Evolutionary conservation across 1,140 invertebrate genomes (phyloP).

Genomic region (Papilio xuthus): DNA sequence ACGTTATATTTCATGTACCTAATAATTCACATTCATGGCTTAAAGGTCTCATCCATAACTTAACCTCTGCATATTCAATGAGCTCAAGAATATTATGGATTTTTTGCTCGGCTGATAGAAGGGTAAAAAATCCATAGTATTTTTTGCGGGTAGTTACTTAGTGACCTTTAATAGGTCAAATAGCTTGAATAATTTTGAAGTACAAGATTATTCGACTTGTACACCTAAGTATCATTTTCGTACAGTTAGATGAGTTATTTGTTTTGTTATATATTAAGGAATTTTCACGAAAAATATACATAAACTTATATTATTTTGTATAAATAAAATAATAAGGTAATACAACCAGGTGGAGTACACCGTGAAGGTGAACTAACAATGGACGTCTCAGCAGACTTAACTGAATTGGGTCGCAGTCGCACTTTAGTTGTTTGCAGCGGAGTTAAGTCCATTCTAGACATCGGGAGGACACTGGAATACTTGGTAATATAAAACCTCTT

Average conservation of each 20-base stretch:
- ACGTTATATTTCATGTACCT: constrained; percentile 8
- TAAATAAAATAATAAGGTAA: background rate
- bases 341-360: constrained; percentile 94
- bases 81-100: background rate
- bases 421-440: constrained; percentile 97
- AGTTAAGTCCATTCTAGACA: constrained; percentile 98
- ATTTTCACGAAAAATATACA: background rate
- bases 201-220: too few relatives aligned
- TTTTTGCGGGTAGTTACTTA: too few relatives aligned
- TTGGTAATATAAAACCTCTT: constrained; percentile 83
- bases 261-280: too few relatives aligned
- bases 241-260: too few relatives aligned
- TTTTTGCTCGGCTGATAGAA: too few relatives aligned
- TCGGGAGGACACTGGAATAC: constrained; percentile 96
- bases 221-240: too few relatives aligned
- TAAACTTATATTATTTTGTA: background rate
- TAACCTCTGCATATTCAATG: background rate
- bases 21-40: constrained; percentile 22
- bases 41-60: background rate
- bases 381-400: constrained; percentile 97
- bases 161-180: too few relatives aligned
- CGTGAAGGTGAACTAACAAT: constrained; percentile 90
- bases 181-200: too few relatives aligned
- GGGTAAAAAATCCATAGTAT: too few relatives aligned
- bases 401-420: constrained; percentile 92